phyloP scores from a whole-genome alignment of 2,113 vertebrate genomes.

The Ailurus styani region DNA sequence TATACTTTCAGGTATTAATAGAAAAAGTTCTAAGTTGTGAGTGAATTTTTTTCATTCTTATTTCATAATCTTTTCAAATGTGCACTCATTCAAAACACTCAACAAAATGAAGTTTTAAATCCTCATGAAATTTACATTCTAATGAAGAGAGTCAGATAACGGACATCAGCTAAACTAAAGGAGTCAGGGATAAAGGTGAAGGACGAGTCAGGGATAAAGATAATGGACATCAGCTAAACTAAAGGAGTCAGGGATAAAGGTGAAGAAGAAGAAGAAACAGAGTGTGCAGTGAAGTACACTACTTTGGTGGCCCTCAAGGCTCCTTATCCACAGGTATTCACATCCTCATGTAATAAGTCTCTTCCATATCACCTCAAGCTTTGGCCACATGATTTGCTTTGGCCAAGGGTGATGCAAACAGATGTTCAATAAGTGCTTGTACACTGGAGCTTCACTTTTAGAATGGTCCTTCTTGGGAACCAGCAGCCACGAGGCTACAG shows the following conservation, averaged over 20 bases:
- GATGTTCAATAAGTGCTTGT: not conserved
- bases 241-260: not conserved
- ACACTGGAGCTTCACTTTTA: not conserved
- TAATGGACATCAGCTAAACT: not conserved
- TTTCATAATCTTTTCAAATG: not conserved
- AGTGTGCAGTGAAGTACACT: not conserved
- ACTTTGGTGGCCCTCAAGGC: not conserved
- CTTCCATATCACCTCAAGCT: not conserved
- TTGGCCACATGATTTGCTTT: not conserved
- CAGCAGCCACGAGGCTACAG: not conserved
- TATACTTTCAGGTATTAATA: not conserved
- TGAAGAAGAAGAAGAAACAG: not conserved
- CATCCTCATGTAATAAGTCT: not conserved
- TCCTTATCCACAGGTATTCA: not conserved
- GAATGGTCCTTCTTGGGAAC: not conserved
- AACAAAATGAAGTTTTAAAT: not conserved
- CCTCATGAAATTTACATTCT: not conserved
- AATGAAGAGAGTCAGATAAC: not conserved
- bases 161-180: not conserved
- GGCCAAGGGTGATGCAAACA: not conserved
- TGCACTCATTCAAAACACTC: not conserved
- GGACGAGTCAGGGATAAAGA: not conserved
- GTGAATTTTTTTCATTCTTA: not conserved
- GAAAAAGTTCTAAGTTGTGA: not conserved
- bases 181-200: not conserved